Evolutionary conservation across 2,888 invertebrate species (phyloP), one percentile per base, ranked within the genome.

Genomic region (Lydus trimaculatus): DNA sequence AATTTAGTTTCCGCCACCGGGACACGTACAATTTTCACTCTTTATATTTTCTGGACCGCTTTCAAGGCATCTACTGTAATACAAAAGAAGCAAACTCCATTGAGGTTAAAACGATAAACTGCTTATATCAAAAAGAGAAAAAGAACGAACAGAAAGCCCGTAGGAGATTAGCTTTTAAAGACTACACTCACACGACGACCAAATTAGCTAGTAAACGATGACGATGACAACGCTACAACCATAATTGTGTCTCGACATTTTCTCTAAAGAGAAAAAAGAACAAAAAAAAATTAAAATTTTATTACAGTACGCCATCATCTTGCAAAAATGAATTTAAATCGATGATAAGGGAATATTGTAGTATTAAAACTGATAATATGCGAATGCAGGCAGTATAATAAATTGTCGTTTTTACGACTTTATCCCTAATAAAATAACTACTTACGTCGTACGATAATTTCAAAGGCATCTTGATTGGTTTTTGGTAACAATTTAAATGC

Each of bases 41-140:
- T 59, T 64, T 59, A 67, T 67, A 67, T 67, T 67, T 67, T 64
- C 64, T 36, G 36, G 31, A n/a, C n/a, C 59, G 31, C 59, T 59
- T 25, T 58, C 58, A 31, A 66, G 67, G 61, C 67, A 64, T 67
- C 64, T 64, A 63, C 67, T 48, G 61, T 65, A 65, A 59, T 65
- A 65, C 63, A 62, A 43, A 23, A 58, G 65, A 65, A 65, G 23
- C 17, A 62, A 65, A 68, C 62, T 61, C 63, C 59, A 68, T 72
- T 64, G 63, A 69, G 70, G 70, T 70, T 72, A 70, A 73, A 72
- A 66, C 67, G 70, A 70, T 70, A 70, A 73, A 68, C 71, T 68
- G 66, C 64, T 67, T 71, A 66, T 67, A 63, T 68, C 61, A 36
- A 61, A 63, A 61, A 56, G n/a, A 60, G 60, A 66, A 59, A 58